phyloP scores from a whole-genome alignment of 2,888 invertebrate species.

The Phengaris alcon region DNA sequence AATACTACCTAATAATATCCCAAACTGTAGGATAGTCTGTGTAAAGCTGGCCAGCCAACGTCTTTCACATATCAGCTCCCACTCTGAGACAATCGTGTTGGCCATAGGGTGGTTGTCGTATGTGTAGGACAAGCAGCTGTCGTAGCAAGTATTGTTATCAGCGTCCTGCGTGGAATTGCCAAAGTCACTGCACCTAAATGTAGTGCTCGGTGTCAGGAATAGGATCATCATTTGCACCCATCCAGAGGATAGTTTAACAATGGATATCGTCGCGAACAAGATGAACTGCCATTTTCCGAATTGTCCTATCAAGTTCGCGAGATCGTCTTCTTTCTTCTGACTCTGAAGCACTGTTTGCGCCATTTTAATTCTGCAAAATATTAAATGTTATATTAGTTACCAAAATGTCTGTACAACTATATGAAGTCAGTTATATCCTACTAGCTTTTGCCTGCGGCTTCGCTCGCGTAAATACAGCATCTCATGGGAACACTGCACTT shows the following conservation, averaged over 20 bases:
- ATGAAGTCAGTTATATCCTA: slow-evolving; percentile 78
- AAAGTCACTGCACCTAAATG: slow-evolving; percentile 71
- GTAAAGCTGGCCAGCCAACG: slow-evolving; percentile 83
- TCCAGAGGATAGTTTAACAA: slow-evolving; percentile 86
- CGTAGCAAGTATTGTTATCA: slow-evolving; percentile 70
- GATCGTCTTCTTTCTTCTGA: slow-evolving; percentile 53
- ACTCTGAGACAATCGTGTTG: slow-evolving; percentile 86
- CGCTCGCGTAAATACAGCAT: no score
- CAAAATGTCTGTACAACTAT: background rate
- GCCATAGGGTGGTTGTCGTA: slow-evolving; percentile 83
- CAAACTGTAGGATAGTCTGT: slow-evolving; percentile 86
- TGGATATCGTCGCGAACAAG: slow-evolving; percentile 81
- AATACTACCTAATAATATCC: slow-evolving; percentile 85
- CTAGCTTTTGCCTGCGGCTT: background rate
- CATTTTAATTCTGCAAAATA: slow-evolving; percentile 39
- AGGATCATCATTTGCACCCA: slow-evolving; percentile 88
- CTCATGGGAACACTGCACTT: no score
- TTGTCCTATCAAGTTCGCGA: slow-evolving; percentile 60
- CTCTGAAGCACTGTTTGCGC: slow-evolving; percentile 42
- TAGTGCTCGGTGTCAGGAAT: slow-evolving; percentile 83
- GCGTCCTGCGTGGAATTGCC: slow-evolving; percentile 48
- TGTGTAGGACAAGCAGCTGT: slow-evolving; percentile 73
- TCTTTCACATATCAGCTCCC: slow-evolving; percentile 84
- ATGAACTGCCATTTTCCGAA: slow-evolving; percentile 86
- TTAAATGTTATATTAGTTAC: background rate